Evolutionary conservation across 2,888 invertebrate species (phyloP).

Genomic region (Drosophila acutilabella): DNA sequence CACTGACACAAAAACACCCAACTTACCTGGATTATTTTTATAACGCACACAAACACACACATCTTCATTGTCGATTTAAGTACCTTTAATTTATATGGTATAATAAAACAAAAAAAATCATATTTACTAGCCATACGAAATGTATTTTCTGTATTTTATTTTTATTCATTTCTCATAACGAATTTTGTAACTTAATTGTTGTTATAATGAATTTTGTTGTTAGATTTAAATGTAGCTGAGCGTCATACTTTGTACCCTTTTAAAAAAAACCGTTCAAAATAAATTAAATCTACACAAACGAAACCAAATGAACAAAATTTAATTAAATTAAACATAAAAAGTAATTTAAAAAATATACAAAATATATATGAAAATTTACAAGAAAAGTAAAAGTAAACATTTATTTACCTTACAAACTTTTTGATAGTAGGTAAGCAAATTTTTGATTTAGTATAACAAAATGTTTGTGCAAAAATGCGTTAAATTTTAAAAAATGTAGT

Average conservation of each 20-base stretch:
- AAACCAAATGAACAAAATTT: slow-evolving; percentile 69
- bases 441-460: slow-evolving; percentile 49
- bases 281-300: slow-evolving; percentile 73
- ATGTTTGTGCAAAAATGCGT: slow-evolving; percentile 43
- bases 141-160: slow-evolving; percentile 33
- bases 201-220: slow-evolving; percentile 74
- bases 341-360: slow-evolving; percentile 43
- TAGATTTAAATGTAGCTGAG: slow-evolving; percentile 70
- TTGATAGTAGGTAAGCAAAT: slow-evolving; percentile 61
- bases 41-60: slow-evolving; percentile 18
- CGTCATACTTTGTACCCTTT: slow-evolving; percentile 76
- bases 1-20: slow-evolving; percentile 16
- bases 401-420: slow-evolving; percentile 65
- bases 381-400: slow-evolving; percentile 44
- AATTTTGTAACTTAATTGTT: slow-evolving; percentile 61
- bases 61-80: slow-evolving; percentile 42
- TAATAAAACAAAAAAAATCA: slow-evolving; percentile 25
- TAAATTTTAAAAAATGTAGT: slow-evolving; percentile 53
- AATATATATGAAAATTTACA: slow-evolving; percentile 70
- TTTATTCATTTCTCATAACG: slow-evolving; percentile 57
- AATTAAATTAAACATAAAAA: slow-evolving; percentile 61
- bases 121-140: slow-evolving; percentile 27
- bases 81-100: slow-evolving; percentile 48
- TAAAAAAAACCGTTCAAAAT: slow-evolving; percentile 55
- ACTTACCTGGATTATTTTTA: slow-evolving; percentile 51